These are phyloP conservation scores for Solenopsis invicta DNA, from an alignment of 1,140 invertebrate genomes.

Conservation along the genomic window DNA sequence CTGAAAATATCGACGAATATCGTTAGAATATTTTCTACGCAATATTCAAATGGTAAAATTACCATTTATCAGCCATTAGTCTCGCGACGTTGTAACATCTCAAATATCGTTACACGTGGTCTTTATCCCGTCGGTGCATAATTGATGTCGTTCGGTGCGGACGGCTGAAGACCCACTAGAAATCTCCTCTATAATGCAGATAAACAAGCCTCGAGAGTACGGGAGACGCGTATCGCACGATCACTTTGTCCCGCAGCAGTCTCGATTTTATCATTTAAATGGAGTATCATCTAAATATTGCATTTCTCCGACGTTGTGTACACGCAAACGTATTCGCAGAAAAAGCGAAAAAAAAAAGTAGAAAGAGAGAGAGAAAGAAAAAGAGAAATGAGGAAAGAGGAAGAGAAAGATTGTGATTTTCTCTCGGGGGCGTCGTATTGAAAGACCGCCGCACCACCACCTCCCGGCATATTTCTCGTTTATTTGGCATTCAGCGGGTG, in stretches of 20 bases:
- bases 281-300: conserved; percentile 46
- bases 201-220: conserved; percentile 48
- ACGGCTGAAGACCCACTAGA: conserved; percentile 43
- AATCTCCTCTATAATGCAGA: conserved; percentile 61
- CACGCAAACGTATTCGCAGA: not conserved
- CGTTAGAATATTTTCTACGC: not conserved
- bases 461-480: conserved; percentile 45
- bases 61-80: conserved; percentile 4
- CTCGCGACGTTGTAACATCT: not conserved
- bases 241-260: not conserved
- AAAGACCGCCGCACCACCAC: conserved; percentile 10
- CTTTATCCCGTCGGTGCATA: conserved; percentile 58
- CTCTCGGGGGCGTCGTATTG: conserved; percentile 13
- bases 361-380: not conserved
- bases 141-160: conserved; percentile 55
- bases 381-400: not conserved
- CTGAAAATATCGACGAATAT: not conserved
- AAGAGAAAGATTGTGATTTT: conserved; percentile 54
- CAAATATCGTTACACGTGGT: conserved; percentile 31
- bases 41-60: not conserved
- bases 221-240: not conserved
- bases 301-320: not conserved
- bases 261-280: conserved; percentile 61
- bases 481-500: conserved; percentile 56
- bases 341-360: not conserved